Conservation (phyloP, 2,888 invertebrate genomes). For the Melanargia galathea region DNA sequence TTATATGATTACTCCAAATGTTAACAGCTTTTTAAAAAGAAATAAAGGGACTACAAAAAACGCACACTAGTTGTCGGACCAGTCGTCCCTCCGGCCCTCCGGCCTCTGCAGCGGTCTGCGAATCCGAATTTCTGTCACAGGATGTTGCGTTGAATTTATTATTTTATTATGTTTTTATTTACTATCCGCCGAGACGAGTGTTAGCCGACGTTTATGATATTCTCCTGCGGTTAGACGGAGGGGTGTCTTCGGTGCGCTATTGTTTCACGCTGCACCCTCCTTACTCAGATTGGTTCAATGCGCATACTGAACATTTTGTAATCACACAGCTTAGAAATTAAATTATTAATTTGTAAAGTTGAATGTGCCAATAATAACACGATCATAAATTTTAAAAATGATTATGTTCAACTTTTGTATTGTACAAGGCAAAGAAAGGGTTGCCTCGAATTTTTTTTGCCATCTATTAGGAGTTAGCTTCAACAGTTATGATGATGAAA, state of each 20-base stretch:
- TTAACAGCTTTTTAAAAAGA: not conserved
- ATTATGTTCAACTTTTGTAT: not conserved
- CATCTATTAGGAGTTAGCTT: no score
- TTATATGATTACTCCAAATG: not conserved
- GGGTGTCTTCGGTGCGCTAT: slow-evolving; percentile 71
- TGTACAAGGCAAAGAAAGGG: no score
- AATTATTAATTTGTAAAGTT: slow-evolving; percentile 10
- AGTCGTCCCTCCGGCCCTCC: slow-evolving; percentile 43
- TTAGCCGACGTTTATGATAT: slow-evolving; percentile 81
- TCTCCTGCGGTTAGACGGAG: slow-evolving; percentile 74
- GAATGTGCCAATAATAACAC: not conserved
- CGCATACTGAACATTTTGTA: slow-evolving; percentile 26
- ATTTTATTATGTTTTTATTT: slow-evolving; percentile 82
- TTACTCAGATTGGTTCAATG: slow-evolving; percentile 66
- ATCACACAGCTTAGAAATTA: slow-evolving; percentile 13
- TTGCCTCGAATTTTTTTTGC: no score
- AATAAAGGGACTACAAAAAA: slow-evolving; percentile 24
- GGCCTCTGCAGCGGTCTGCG: slow-evolving; percentile 41
- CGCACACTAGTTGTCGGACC: slow-evolving; percentile 39
- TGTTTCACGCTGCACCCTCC: slow-evolving; percentile 74
- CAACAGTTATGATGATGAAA: no score
- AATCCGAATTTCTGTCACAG: slow-evolving; percentile 52
- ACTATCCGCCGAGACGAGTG: slow-evolving; percentile 77
- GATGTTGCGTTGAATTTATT: slow-evolving; percentile 78
- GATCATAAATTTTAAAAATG: not conserved